Percentiles rank a stretch among this genome's conserved stretches.
These are phyloP conservation scores for Cantharis lateralis DNA, from an alignment of 2,888 invertebrate genomes.

Conservation along the genomic window DNA sequence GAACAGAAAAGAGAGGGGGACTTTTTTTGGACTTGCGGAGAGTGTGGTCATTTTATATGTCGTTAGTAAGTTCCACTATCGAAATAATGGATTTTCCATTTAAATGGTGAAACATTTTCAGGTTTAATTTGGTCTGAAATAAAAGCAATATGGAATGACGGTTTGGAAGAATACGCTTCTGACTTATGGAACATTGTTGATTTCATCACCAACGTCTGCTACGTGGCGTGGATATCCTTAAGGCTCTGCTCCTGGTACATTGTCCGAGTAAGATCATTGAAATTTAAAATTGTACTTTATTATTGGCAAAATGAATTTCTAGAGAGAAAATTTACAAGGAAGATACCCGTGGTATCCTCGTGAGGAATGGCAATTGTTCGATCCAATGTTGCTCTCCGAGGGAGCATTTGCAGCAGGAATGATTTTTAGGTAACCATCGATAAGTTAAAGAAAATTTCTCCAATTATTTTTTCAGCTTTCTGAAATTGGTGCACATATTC, in stretches of 20 bases:
- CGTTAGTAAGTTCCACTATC: constrained; percentile 73
- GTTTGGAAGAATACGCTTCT: constrained; percentile 82
- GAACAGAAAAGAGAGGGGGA: constrained; percentile 77
- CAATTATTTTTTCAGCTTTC: constrained; percentile 64
- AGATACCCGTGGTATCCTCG: constrained; percentile 74
- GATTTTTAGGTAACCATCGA: constrained; percentile 72
- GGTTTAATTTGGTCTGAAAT: constrained; percentile 93
- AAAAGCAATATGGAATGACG: constrained; percentile 86
- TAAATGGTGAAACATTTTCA: constrained; percentile 83
- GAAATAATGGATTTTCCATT: too few species aligned
- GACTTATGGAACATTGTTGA: constrained; percentile 98
- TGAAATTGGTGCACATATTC: constrained; percentile 90
- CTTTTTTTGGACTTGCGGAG: constrained; percentile 83
- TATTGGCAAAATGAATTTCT: constrained; percentile 79
- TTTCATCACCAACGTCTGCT: constrained; percentile 94
- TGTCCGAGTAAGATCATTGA: constrained; percentile 72
- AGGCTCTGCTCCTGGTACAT: constrained; percentile 87
- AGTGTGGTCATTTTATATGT: constrained; percentile 83
- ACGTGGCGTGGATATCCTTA: constrained; percentile 90
- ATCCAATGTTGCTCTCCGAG: constrained; percentile 91
- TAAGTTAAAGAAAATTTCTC: constrained; percentile 14
- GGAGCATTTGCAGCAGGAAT: constrained; percentile 94
- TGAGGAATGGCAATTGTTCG: constrained; percentile 90
- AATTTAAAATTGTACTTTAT: constrained; percentile 64
- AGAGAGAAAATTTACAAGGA: constrained; percentile 68